A percentile compares a stretch with the other conserved stretches of the same genome.
Evolutionary conservation across 2,888 invertebrate genomes (phyloP).

Genomic region (Cerceris ruficornis): DNA sequence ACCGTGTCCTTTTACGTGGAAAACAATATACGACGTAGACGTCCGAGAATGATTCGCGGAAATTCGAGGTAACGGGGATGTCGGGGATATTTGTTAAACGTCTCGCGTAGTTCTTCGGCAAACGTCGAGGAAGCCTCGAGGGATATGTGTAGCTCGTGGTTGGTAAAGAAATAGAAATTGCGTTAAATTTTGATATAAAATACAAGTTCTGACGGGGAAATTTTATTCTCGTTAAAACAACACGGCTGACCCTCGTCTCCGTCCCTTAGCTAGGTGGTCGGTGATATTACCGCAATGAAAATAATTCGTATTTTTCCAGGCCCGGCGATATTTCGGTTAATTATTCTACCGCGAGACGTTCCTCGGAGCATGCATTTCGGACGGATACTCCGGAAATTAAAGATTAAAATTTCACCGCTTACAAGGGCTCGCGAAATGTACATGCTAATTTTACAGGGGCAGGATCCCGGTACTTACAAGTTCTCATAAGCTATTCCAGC

Average conservation of each 20-base stretch:
- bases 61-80: slow-evolving; percentile 1
- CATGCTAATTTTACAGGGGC: slow-evolving; percentile 9
- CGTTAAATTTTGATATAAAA: no score
- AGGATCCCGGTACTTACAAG: slow-evolving; percentile 6
- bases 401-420: slow-evolving; percentile 65
- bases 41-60: slow-evolving; percentile 18
- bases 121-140: no score
- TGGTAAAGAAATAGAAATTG: no score
- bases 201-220: no score
- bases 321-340: slow-evolving; percentile 44
- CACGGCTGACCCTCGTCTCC: no score
- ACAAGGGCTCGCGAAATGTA: slow-evolving; percentile 40
- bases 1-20: slow-evolving; percentile 8
- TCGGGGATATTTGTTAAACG: neutral
- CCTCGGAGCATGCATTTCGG: slow-evolving; percentile 20
- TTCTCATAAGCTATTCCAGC: slow-evolving; percentile 1
- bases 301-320: slow-evolving; percentile 13
- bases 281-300: no score
- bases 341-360: slow-evolving; percentile 28
- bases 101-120: no score
- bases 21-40: slow-evolving; percentile 38
- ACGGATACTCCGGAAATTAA: slow-evolving; percentile 53
- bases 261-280: no score
- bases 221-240: no score
- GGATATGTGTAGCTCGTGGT: no score